phyloP scores from a whole-genome alignment of 2,797 vertebrate species.

The Monodelphis domestica region DNA sequence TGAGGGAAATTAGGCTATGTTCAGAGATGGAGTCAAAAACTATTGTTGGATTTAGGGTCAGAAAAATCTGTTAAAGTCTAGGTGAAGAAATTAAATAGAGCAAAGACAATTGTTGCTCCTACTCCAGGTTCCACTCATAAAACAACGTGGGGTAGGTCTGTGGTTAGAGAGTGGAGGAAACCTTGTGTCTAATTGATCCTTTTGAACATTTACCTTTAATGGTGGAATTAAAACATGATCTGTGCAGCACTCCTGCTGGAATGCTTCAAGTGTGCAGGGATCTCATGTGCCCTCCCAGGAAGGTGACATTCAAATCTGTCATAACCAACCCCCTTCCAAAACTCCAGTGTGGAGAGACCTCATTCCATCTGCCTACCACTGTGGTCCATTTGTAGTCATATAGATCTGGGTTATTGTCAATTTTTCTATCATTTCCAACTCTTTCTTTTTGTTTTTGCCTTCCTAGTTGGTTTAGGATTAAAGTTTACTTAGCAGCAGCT shows the following conservation, averaged over 20 bases:
- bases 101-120: slow-evolving; percentile 81
- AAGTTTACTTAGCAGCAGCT: slow-evolving; percentile 39
- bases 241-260: slow-evolving; percentile 65
- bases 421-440: not conserved
- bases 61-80: slow-evolving; percentile 74
- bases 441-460: slow-evolving; percentile 18
- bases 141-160: slow-evolving; percentile 80
- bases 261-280: slow-evolving; percentile 42
- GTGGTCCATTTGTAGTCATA: slow-evolving; percentile 25
- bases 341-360: slow-evolving; percentile 19
- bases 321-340: not conserved
- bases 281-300: not conserved
- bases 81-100: slow-evolving; percentile 81
- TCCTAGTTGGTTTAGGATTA: not conserved
- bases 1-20: not conserved
- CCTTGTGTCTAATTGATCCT: slow-evolving; percentile 77
- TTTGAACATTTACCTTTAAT: slow-evolving; percentile 76
- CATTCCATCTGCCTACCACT: slow-evolving; percentile 44
- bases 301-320: slow-evolving; percentile 21
- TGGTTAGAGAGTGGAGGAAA: slow-evolving; percentile 51
- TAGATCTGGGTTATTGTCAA: slow-evolving; percentile 41
- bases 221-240: slow-evolving; percentile 77
- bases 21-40: slow-evolving; percentile 55
- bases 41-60: slow-evolving; percentile 73
- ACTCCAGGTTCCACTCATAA: slow-evolving; percentile 80